These are phyloP conservation scores for Dendroctonus ponderosae DNA, from an alignment of 1,140 invertebrate species.

Conservation along the genomic window DNA sequence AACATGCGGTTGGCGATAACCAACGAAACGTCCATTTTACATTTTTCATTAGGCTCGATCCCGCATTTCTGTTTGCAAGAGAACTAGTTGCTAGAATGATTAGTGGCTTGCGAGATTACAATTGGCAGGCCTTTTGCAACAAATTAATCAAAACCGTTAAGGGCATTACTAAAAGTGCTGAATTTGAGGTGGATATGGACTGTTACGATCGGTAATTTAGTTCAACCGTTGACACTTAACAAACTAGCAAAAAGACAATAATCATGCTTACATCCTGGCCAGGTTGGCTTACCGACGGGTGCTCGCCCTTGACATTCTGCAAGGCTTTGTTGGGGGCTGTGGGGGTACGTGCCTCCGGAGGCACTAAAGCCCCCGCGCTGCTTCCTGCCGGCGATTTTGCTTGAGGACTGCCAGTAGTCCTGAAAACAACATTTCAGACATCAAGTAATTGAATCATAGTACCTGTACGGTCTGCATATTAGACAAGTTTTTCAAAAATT, in stretches of 20 bases:
- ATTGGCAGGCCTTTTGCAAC: too few relatives aligned
- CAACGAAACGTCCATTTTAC: too few relatives aligned
- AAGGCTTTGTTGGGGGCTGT: slow-evolving; percentile 69
- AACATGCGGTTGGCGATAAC: too few relatives aligned
- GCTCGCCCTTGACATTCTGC: slow-evolving; percentile 73
- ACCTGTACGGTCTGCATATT: too few relatives aligned
- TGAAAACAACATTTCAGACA: slow-evolving; percentile 51
- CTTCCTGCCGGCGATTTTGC: slow-evolving; percentile 69
- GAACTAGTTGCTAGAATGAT: too few relatives aligned
- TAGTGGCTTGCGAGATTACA: too few relatives aligned
- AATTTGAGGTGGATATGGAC: too few relatives aligned
- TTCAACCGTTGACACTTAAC: slow-evolving; percentile 23
- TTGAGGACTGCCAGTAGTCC: slow-evolving; percentile 69
- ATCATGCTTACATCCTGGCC: slow-evolving; percentile 51
- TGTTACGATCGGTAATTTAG: slow-evolving; percentile 2
- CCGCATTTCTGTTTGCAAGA: too few relatives aligned
- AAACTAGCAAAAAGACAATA: slow-evolving; percentile 37
- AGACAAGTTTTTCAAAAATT: too few relatives aligned
- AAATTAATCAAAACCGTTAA: too few relatives aligned
- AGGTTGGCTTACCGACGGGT: slow-evolving; percentile 68
- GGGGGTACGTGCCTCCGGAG: slow-evolving; percentile 63
- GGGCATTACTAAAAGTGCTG: too few relatives aligned
- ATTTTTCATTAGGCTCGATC: too few relatives aligned
- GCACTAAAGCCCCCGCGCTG: slow-evolving; percentile 56
- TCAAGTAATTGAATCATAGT: not conserved